These are phyloP conservation scores for Mastigias papua DNA, from an alignment of 30 jellyfish, hydroid and myxozoan species.

Conservation along the genomic window DNA sequence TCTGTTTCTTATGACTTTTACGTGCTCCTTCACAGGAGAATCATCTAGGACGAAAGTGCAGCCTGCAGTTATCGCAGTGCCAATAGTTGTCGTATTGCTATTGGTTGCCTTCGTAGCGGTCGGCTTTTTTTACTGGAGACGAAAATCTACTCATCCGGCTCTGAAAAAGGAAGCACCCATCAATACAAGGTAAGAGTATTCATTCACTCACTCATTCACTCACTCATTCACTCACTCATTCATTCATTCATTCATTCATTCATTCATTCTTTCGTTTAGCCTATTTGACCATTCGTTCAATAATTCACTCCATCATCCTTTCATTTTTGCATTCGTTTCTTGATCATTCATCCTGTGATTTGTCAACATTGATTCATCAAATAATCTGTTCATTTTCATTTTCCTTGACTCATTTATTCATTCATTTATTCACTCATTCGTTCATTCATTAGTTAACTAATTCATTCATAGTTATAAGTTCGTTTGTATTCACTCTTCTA, in stretches of 20 bases:
- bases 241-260: neutral
- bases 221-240: no score
- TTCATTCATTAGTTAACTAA: no score
- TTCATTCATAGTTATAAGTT: no score
- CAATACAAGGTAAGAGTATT: neutral
- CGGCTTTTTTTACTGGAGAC: constrained; percentile 33
- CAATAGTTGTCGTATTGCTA: constrained; percentile 39
- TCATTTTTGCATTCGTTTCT: neutral
- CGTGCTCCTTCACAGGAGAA: constrained; percentile 33
- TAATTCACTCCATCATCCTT: neutral
- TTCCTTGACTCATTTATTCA: no score
- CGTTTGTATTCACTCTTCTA: neutral
- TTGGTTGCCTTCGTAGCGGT: constrained; percentile 2
- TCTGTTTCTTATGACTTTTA: no score
- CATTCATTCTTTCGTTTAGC: neutral
- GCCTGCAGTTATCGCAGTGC: constrained; percentile 63
- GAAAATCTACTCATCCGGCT: neutral
- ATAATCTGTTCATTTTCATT: no score
- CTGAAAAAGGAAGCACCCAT: neutral
- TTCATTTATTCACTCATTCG: no score
- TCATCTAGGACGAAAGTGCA: constrained; percentile 19
- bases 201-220: no score
- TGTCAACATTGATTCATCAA: no score
- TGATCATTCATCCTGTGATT: neutral
- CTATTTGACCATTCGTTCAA: neutral